Evolutionary conservation across 1,140 invertebrate species (phyloP).

Genomic region (Plectus sambesii): DNA sequence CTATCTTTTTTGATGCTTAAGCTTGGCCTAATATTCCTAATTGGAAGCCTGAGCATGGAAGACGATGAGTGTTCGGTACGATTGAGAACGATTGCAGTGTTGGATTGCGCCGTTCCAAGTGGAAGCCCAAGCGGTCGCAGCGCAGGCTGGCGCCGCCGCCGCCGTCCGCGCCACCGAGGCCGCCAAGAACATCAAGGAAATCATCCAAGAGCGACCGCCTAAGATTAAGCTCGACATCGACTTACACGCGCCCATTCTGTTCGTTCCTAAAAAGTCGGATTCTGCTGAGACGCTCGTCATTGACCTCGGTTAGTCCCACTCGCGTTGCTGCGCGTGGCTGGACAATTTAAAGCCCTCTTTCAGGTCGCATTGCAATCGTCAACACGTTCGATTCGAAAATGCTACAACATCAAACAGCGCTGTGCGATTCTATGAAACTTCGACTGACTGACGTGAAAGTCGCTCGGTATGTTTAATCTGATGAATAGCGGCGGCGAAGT

Average conservation of each 20-base stretch:
- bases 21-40: too few relatives aligned
- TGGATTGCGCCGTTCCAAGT: conserved; percentile 47
- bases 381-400: conserved; percentile 7
- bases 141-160: conserved; percentile 46
- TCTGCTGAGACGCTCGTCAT: conserved; percentile 63
- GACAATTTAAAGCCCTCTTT: too few relatives aligned
- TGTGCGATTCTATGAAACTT: conserved; percentile 12
- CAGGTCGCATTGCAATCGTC: conserved; percentile 45
- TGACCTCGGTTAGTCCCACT: conserved; percentile 60
- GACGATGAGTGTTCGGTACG: too few relatives aligned
- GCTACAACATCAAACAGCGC: conserved; percentile 6
- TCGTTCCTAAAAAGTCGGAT: conserved; percentile 69
- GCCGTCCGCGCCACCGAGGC: conserved; percentile 51
- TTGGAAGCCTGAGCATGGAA: too few relatives aligned
- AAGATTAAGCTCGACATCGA: conserved; percentile 65
- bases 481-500: conserved; percentile 29
- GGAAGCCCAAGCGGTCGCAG: conserved; percentile 72
- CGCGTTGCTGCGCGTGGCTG: conserved; percentile 33
- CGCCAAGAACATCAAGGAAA: conserved; percentile 71
- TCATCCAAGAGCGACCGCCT: conserved; percentile 67
- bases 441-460: conserved; percentile 18
- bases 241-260: conserved; percentile 73
- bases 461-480: conserved; percentile 44
- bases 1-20: not conserved
- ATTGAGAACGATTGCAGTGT: conserved; percentile 17